Evolutionary conservation across 2,113 vertebrate genomes (phyloP), one percentile per base, ranked within the genome.

Genomic region (Ammospiza caudacuta): DNA sequence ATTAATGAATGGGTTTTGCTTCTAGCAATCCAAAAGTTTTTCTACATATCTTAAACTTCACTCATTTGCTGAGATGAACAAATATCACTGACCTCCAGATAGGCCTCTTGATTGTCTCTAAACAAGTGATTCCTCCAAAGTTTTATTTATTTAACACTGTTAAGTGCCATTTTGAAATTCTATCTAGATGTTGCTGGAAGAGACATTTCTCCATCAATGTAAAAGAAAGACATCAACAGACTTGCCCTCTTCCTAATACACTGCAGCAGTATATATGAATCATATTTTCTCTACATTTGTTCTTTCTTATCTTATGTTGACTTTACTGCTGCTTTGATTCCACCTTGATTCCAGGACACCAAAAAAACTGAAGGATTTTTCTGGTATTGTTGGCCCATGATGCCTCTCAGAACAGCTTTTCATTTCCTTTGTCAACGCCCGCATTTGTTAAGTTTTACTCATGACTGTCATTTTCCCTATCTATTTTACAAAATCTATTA

Each of bases 71-170:
- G 29, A 82, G 43, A 63, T 41, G 16, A 83, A 62, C 21, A 92
- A 76, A 2, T 39, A 35, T 5, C 33, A 73, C 0, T 1, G 0
- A 19, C 23, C 29, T 90, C 57, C 67, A 86, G 24, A 47, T 0
- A 61, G 6, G 27, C 54, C 41, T 88, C 29, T 28, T 61, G 11
- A 83, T 37, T 69, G 14, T 25, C 37, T 87, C 67, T 51, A 74
- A 73, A 39, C 12, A 73, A 58, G 28, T 31, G 19, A 57, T 35
- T 73, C 35, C 81, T 44, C 24, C 18, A 10, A 58, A 59, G 39
- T 43, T 88, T 44, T n/a, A 64, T 28, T 84, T 91, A 73, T 58
- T 72, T 77, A 90, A 84, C 11, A 21, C 7, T 70, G 37, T n/a
- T n/a, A 87, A 78, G 6, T 44, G 22, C 9, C 17, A 54, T 39